Evolutionary conservation across 1,140 invertebrate species (phyloP), one percentile per base, ranked within the genome.

Genomic region (Parasteatoda tepidariorum): DNA sequence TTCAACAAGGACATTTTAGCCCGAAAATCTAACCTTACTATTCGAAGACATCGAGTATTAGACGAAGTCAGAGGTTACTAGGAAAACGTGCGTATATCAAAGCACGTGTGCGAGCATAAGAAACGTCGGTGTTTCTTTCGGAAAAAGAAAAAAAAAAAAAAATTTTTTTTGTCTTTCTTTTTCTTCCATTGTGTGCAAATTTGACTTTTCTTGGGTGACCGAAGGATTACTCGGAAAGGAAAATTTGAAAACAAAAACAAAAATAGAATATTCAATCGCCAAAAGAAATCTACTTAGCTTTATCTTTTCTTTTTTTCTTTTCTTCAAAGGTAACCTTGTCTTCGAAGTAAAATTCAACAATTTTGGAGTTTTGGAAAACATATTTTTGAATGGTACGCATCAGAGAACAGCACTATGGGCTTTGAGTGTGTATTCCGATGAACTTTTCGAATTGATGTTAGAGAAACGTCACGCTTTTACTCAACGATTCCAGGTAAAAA

Each of bases 111-210:
- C 61, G 3, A n/a, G 61, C 13, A 22, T 59, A n/a, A 13, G 61
- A 30, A 30, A 7, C 61, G 24, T 64, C 30, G 61, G 61, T 31
- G 61, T 64, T 64, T 26, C 28, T 28, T 28, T 15, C n/a, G n/a
- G n/a, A n/a, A n/a, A n/a, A n/a, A n/a, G n/a, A n/a, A n/a, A n/a
- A n/a, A n/a, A n/a, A n/a, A n/a, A n/a, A n/a, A n/a, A n/a, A n/a
- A n/a, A n/a, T 61, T 61, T 61, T 24, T 66, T 1, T 18, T 5
- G 15, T 11, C 5, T 31, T 15, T 11, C 7, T 59, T 59, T n/a
- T 59, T 59, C 18, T 31, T 28, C 66, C 24, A 68, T 68, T 68
- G 66, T 68, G 66, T 68, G 66, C 66, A 68, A 68, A 68, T 68
- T 22, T 48, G 9, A 9, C 38, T 31, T 33, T 30, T 38, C 66